Evolutionary conservation across 2,888 invertebrate species (phyloP), one percentile per base, ranked within the genome.

Genomic region (Apotomis turbidana): DNA sequence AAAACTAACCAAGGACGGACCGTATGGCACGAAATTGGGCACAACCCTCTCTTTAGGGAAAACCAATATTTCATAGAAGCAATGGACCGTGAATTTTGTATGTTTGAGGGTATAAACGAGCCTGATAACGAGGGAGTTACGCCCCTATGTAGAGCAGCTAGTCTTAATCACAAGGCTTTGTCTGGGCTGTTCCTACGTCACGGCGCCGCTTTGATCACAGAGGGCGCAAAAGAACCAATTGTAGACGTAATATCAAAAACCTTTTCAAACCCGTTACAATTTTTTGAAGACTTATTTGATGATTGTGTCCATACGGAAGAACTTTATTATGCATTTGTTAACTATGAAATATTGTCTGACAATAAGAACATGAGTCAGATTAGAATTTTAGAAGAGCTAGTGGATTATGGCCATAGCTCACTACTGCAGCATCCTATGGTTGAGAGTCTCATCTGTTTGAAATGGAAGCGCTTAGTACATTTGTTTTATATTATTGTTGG

Each of bases 301-400:
- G 12, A 36, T 3, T 54, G 44, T 15, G 57, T 66, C 5, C 54
- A 66, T 27, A 54, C 13, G 12, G 8, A 27, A 6, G 4, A 57
- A 2, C 4, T n/a, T 0, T 44, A n/a, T 8, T 6, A 44, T 27
- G 27, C 10, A 12, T 27, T 27, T 27, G 9, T n/a, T 2, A 46
- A 66, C 9, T 64, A 55, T 12, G n/a, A 15, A 55, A 55, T 57
- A 3, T 46, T 66, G 3, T n/a, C 55, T 3, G 55, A 66, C 12
- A 55, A 46, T 1, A 3, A 44, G 46, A 46, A 9, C 12, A 13
- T 6, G 4, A 54, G 6, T n/a, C 52, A 63, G 41, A 41, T 63
- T 3, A 6, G 27, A 51, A 27, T 60, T 9, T n/a, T 68, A 12
- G 68, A 68, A n/a, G 44, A 68, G 52, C 44, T 68, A 4, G 36